phyloP scores from a whole-genome alignment of 1,140 invertebrate genomes.

The Anadara kagoshimensis region DNA sequence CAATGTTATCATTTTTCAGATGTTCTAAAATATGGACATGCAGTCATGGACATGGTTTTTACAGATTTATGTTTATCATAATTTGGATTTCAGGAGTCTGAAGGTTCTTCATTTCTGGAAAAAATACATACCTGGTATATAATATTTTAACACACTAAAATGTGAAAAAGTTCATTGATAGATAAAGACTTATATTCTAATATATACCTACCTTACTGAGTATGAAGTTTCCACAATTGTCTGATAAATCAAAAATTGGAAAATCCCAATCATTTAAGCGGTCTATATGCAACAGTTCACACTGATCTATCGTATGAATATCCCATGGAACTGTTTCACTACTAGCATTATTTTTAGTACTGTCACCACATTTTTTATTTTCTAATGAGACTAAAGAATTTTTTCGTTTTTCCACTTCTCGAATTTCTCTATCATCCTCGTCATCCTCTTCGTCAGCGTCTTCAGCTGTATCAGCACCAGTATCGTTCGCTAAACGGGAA shows the following conservation, averaged over 20 bases:
- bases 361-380: not conserved
- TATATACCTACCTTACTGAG: conserved; percentile 76
- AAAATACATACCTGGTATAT: too few species aligned
- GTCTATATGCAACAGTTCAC: conserved; percentile 54
- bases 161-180: too few species aligned
- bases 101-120: too few species aligned
- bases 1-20: too few species aligned
- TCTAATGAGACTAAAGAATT: conserved; percentile 5
- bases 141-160: too few species aligned
- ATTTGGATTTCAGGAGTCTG: too few species aligned
- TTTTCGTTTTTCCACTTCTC: conserved; percentile 24
- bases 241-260: conserved; percentile 78
- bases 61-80: too few species aligned
- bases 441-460: conserved; percentile 50
- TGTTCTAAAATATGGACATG: too few species aligned
- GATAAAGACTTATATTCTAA: not conserved
- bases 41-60: too few species aligned
- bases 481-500: too few species aligned
- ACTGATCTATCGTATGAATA: conserved; percentile 49
- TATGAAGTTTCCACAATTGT: conserved; percentile 72
- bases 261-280: conserved; percentile 76
- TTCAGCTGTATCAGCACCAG: conserved; percentile 31
- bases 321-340: conserved; percentile 45
- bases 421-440: conserved; percentile 42
- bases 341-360: conserved; percentile 9